Percentiles rank a stretch among this genome's conserved stretches.
Evolutionary conservation across 2,888 invertebrate species (phyloP).

Genomic region (Dermolepida albohirtum): DNA sequence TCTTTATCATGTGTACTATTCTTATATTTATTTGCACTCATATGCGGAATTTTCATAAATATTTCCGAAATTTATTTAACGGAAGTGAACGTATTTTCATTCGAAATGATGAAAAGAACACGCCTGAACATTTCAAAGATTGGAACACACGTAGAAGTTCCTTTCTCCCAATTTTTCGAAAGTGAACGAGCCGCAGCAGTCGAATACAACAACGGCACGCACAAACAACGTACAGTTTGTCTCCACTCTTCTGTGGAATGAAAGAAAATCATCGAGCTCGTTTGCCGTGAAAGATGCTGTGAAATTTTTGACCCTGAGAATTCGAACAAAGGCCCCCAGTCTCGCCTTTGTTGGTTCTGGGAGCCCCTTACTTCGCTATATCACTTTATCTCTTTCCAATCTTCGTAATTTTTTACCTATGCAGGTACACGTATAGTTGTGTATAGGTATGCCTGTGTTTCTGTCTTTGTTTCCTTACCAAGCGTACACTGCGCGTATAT

Average conservation of each 20-base stretch:
- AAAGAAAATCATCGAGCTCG: slow-evolving; percentile 36
- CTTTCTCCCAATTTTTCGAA: slow-evolving; percentile 53
- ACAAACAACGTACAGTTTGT: slow-evolving; percentile 4
- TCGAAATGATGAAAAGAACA: too few relatives aligned
- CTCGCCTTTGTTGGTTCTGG: slow-evolving; percentile 45
- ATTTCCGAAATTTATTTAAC: too few relatives aligned
- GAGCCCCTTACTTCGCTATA: slow-evolving; percentile 17
- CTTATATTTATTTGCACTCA: too few relatives aligned
- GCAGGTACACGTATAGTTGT: not conserved
- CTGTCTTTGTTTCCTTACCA: not conserved
- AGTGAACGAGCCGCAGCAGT: not conserved
- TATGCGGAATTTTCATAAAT: too few relatives aligned
- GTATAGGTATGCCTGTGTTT: not conserved
- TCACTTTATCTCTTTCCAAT: slow-evolving; percentile 16
- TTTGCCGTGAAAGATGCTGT: slow-evolving; percentile 45
- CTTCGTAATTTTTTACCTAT: slow-evolving; percentile 1
- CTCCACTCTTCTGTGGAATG: too few relatives aligned
- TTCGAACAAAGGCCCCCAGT: slow-evolving; percentile 46
- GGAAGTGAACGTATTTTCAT: too few relatives aligned
- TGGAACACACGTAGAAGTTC: slow-evolving; percentile 26
- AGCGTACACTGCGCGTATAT: not conserved
- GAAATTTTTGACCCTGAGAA: slow-evolving; percentile 49
- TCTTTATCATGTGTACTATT: too few relatives aligned
- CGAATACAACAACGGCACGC: not conserved
- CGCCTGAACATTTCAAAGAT: too few relatives aligned